Evolutionary conservation across 1,140 invertebrate genomes (phyloP).

Genomic region (Drosophila truncata): DNA sequence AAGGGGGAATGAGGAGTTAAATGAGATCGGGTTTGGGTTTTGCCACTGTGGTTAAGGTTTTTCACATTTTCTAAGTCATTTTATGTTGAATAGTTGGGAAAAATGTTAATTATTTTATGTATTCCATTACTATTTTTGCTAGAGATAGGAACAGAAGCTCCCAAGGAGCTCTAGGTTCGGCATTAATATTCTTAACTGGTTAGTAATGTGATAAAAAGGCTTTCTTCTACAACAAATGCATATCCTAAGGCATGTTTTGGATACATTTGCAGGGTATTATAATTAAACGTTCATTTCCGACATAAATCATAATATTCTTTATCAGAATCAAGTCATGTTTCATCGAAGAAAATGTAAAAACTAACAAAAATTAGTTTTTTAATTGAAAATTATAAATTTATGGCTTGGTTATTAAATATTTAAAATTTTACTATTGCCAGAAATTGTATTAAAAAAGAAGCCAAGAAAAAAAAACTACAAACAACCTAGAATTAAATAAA

Average conservation of each 20-base stretch:
- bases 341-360: too few relatives aligned
- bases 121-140: not conserved
- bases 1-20: not conserved
- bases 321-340: too few relatives aligned
- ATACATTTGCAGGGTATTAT: not conserved
- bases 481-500: not conserved
- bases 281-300: too few relatives aligned
- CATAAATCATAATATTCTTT: too few relatives aligned
- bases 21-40: not conserved
- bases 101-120: not conserved
- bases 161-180: not conserved
- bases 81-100: not conserved
- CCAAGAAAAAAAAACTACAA: not conserved
- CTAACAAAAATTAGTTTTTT: not conserved
- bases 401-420: not conserved
- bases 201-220: not conserved
- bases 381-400: not conserved
- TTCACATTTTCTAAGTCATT: not conserved
- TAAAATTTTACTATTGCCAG: accelerated
- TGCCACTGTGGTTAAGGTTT: slow-evolving; percentile 17
- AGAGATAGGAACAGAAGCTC: not conserved
- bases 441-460: not conserved
- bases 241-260: not conserved
- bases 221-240: not conserved
- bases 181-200: not conserved